Conservation (phyloP, 2,888 invertebrate genomes). For the Sinopyrophorus schimmeli region DNA sequence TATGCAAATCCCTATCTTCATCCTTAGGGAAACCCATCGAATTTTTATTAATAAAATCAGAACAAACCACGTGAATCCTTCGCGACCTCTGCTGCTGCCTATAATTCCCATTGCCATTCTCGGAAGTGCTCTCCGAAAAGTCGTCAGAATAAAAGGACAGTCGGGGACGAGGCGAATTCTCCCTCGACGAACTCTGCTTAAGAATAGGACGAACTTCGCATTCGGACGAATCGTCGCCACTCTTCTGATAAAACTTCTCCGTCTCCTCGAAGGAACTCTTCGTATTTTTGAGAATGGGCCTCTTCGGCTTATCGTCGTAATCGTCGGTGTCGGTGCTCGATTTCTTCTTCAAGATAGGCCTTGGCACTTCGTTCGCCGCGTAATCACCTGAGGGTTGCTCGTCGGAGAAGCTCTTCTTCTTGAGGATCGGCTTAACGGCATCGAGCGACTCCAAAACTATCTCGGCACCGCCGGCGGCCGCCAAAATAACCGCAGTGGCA, state of each 20-base stretch:
- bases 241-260: constrained; percentile 13
- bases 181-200: constrained; percentile 65
- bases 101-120: constrained; percentile 50
- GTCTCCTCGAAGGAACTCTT: constrained; percentile 57
- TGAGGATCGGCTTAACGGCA: constrained; percentile 75
- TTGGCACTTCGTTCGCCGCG: constrained; percentile 58
- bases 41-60: constrained; percentile 43
- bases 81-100: constrained; percentile 33
- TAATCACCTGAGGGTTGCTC: constrained; percentile 41
- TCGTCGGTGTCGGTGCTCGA: constrained; percentile 76
- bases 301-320: constrained; percentile 71
- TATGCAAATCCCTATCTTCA: constrained; percentile 44
- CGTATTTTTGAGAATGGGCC: constrained; percentile 77
- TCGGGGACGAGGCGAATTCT: constrained; percentile 66
- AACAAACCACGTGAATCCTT: constrained; percentile 47
- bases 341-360: constrained; percentile 87
- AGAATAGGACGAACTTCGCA: constrained; percentile 66
- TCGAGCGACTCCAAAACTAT: constrained; percentile 49
- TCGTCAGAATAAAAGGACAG: constrained; percentile 65
- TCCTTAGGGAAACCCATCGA: constrained; percentile 24
- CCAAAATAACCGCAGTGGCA: constrained; percentile 67
- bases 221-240: constrained; percentile 52
- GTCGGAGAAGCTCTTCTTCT: constrained; percentile 76
- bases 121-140: constrained; percentile 15
- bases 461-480: constrained; percentile 64